Conservation (phyloP, 2,113 vertebrate genomes). For the Gopherus flavomarginatus region DNA sequence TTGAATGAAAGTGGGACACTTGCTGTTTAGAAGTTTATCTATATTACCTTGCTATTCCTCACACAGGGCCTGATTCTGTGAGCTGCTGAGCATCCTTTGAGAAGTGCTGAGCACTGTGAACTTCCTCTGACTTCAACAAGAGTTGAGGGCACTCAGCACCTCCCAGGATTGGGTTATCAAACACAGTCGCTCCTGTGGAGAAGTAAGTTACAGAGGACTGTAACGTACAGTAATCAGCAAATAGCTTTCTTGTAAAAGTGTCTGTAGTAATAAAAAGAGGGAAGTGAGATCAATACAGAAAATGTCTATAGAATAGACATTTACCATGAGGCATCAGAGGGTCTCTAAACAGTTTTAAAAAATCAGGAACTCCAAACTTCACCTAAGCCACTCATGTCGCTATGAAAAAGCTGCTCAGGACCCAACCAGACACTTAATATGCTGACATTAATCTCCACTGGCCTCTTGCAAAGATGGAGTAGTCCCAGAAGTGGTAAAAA, state of each 20-base stretch:
- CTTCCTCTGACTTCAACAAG: not conserved
- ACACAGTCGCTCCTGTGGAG: no score
- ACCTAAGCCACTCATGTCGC: not conserved
- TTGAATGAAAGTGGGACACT: not conserved
- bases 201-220: not conserved
- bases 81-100: not conserved
- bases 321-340: not conserved
- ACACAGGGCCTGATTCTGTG: not conserved
- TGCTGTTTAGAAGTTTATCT: not conserved
- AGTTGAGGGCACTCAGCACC: not conserved
- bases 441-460: not conserved
- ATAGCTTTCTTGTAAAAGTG: not conserved
- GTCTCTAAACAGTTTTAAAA: not conserved
- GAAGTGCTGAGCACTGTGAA: not conserved
- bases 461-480: slow-evolving; percentile 1
- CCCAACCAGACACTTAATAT: not conserved
- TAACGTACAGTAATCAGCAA: not conserved
- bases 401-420: slow-evolving; percentile 20
- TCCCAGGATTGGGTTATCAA: not conserved
- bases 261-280: not conserved
- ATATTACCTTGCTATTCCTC: not conserved
- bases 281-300: not conserved
- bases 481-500: not conserved
- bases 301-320: not conserved
- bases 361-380: not conserved